These are phyloP conservation scores for Alcedo atthis DNA, from an alignment of 2,797 vertebrate species.

Conservation along the genomic window DNA sequence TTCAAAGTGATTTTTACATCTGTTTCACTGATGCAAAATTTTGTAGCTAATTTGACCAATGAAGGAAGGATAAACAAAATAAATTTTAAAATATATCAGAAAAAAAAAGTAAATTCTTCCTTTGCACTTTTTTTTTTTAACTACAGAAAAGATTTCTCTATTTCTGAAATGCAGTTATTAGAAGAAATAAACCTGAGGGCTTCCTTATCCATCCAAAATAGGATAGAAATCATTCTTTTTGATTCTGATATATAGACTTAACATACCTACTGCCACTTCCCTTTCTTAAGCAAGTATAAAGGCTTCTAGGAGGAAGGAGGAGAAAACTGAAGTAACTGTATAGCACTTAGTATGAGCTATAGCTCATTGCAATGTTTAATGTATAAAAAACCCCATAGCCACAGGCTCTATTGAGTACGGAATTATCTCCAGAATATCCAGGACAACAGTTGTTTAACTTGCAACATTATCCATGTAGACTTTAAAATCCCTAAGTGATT, in stretches of 20 bases:
- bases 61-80: background rate
- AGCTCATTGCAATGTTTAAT: background rate
- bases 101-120: background rate
- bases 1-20: slow-evolving; percentile 15
- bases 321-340: background rate
- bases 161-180: background rate
- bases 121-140: background rate
- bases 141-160: background rate
- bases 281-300: background rate
- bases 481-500: background rate
- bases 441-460: background rate
- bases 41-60: background rate
- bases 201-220: background rate
- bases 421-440: background rate
- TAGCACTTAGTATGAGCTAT: background rate
- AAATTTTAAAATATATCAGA: background rate
- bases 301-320: background rate
- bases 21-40: background rate
- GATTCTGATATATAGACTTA: background rate
- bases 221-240: background rate
- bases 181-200: background rate
- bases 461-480: background rate
- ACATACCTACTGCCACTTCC: background rate
- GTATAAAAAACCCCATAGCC: background rate
- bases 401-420: background rate